Evolutionary conservation across 2,113 vertebrate species (phyloP), one percentile per base, ranked within the genome.

Genomic region (Falcunculus frontatus): DNA sequence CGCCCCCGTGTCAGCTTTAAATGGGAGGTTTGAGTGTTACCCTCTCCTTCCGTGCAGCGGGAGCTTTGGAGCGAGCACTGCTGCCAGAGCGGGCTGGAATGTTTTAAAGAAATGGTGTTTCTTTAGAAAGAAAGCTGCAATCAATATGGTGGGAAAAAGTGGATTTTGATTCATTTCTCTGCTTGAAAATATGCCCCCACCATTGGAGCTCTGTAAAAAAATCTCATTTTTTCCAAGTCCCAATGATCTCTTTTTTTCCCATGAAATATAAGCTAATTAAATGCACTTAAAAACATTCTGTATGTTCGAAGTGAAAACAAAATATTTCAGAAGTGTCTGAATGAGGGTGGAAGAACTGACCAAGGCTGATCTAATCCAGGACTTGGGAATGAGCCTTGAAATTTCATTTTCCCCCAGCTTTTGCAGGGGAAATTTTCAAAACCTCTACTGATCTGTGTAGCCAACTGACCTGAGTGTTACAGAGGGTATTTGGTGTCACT

Each of bases 301-400:
- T 79, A 39, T 32, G 84, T 81, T 93, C 90, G 68, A 84, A 94
- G 56, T 15, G 64, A 77, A 94, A 91, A 59, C 3, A 2, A 62
- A 91, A 57, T 91, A 67, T 72, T 94, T 89, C 42, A 74, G 55
- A 63, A 91, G 68, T 23, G 53, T 83, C 75, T 93, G 91, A 82
- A 68, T 47, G 41, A 79, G 59, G 41, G 46, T 90, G 91, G 95
- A 95, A 96, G 86, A 93, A 94, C 49, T 90, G 91, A 92, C 84
- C 11, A 15, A 74, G 60, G 80, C 76, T 94, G 95, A 90, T 64
- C 83, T 92, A 86, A 88, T 76, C 76, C 67, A 79, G 68, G 86
- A 46, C 17, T 83, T 69, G 76, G 76, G 86, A 90, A 87, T 0
- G 11, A 76, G 72, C 63, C 83, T 92, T 65, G 68, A 91, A 65